Evolutionary conservation across 2,888 invertebrate genomes (phyloP), one percentile per base, ranked within the genome.

Genomic region (Argyresthia albistria): DNA sequence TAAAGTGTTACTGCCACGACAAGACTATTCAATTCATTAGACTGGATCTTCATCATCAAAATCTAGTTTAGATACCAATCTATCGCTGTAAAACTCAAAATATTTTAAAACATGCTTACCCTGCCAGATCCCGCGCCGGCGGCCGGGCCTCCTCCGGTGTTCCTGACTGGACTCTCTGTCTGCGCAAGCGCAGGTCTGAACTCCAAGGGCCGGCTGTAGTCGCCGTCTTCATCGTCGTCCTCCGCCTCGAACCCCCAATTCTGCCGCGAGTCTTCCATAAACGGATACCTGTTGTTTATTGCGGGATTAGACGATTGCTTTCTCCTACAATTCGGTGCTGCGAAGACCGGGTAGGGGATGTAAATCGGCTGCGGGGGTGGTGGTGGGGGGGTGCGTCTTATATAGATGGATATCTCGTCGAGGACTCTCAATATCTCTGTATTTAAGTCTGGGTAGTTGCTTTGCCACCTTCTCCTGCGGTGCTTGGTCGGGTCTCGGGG

Each of bases 281-380:
- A 14, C 11, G 50, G 51, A 11, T 43, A 49, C 39, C 48, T 49
- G 9, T 35, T 8, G 1, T 6, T 3, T 14, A 49, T 12, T 37
- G 10, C 10, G 43, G 46, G 46, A 10, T 25, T 11, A 35, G 15
- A 9, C 25, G 35, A 15, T 6, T 15, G 25, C 10, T 16, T 46
- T 25, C 25, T 10, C 1, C 10, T 45, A 45, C 45, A 45, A 8
- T n/a, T 46, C 7, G 16, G 25, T 9, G 39, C 25, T 7, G 10
- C 10, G 46, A 71, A 66, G 8, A 81, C 64, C 3, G 78, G 74
- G 53, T 79, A 80, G 0, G 74, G 80, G 35, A 84, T 63, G 60
- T 81, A 83, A 52, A 82, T 71, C 3, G 76, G 75, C 1, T 76
- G 76, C n/a, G 69, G 65, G 1, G 63, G 66, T 0, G 71, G 70